These are phyloP conservation scores for Phthorimaea operculella DNA, from an alignment of 1,140 invertebrate genomes.

Conservation along the genomic window DNA sequence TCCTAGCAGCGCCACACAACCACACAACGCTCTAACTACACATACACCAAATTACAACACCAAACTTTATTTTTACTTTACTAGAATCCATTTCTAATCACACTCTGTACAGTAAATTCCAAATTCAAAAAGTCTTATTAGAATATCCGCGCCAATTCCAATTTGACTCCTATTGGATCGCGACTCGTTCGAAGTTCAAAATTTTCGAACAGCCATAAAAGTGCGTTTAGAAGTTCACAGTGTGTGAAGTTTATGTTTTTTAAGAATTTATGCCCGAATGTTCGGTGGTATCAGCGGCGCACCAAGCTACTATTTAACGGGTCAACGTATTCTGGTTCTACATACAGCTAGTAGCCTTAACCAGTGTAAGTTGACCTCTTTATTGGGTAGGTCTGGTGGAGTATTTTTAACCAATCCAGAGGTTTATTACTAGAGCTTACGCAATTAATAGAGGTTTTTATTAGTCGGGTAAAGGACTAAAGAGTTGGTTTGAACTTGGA, in stretches of 20 bases:
- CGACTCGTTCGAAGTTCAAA: constrained; percentile 34
- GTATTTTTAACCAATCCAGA: constrained; percentile 64
- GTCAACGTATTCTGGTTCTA: no score
- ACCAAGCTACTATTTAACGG: no score
- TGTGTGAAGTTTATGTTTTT: constrained; percentile 62
- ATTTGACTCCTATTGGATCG: constrained; percentile 48
- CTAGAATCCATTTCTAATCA: constrained; percentile 61
- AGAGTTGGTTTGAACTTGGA: constrained; percentile 45
- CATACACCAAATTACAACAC: constrained; percentile 32
- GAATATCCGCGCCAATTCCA: constrained; percentile 36
- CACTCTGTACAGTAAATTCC: constrained; percentile 36
- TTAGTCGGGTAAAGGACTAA: constrained; percentile 59
- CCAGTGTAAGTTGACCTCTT: background rate
- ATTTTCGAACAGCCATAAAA: constrained; percentile 17
- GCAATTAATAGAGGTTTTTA: constrained; percentile 66
- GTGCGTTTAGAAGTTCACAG: constrained; percentile 22
- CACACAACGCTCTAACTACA: constrained; percentile 45
- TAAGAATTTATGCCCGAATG: constrained; percentile 60
- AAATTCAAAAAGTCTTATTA: constrained; percentile 44
- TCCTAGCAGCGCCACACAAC: constrained; percentile 48
- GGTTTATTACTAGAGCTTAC: constrained; percentile 63
- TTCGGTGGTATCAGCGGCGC: constrained; percentile 30
- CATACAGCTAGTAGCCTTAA: no score
- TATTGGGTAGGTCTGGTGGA: constrained; percentile 14
- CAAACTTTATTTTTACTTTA: constrained; percentile 61